Percentiles rank a stretch among this genome's conserved stretches.
These are phyloP conservation scores for Nothocercus nigrocapillus DNA, from an alignment of 2,113 vertebrate genomes.

Conservation along the genomic window DNA sequence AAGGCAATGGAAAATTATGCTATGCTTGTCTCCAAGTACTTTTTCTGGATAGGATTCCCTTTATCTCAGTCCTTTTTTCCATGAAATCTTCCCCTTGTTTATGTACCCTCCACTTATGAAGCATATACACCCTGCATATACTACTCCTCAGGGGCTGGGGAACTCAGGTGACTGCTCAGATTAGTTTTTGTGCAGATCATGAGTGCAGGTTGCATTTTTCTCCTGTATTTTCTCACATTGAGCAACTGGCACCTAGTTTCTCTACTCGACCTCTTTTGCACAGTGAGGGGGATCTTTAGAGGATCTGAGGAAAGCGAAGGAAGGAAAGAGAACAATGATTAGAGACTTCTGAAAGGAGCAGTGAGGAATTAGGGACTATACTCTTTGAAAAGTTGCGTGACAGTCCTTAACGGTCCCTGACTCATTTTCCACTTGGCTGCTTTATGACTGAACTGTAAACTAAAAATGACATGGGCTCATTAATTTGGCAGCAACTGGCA, in stretches of 20 bases:
- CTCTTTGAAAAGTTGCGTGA: constrained; percentile 72
- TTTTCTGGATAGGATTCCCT: neutral
- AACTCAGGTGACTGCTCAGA: neutral
- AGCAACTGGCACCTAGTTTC: constrained; percentile 5
- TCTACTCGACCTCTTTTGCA: neutral
- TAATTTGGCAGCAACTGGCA: constrained; percentile 87
- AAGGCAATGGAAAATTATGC: neutral
- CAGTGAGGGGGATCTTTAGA: constrained; percentile 43
- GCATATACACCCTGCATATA: rapidly evolving
- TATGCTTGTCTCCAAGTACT: neutral
- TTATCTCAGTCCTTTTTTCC: neutral
- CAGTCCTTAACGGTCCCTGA: constrained; percentile 74
- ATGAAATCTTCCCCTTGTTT: neutral
- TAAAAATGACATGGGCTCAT: constrained; percentile 88
- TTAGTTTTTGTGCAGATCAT: neutral
- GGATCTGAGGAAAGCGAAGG: constrained; percentile 53
- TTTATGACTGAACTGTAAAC: constrained; percentile 84
- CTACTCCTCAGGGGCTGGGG: rapidly evolving
- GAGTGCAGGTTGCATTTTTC: neutral
- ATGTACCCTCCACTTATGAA: neutral
- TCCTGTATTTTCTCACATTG: neutral
- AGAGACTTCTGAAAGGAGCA: constrained; percentile 69
- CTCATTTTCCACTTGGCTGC: constrained; percentile 88
- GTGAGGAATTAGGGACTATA: constrained; percentile 70
- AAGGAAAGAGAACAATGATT: constrained; percentile 57